Conservation (phyloP, 1,140 invertebrate species). For the Rhopalosiphum padi region DNA sequence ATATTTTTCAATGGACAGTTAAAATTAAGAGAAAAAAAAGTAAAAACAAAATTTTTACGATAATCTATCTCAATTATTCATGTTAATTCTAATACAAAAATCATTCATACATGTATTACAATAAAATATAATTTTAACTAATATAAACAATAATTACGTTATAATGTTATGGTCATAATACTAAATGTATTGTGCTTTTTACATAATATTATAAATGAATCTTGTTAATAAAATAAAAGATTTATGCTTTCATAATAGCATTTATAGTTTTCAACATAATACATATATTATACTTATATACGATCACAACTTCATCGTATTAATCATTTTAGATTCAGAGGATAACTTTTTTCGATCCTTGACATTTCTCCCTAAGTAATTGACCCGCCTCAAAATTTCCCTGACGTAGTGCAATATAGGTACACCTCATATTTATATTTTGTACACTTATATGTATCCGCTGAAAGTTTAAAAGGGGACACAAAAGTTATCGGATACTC, state of each 20-base stretch:
- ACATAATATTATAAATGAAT: neutral
- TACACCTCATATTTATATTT: constrained; percentile 43
- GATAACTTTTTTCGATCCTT: neutral
- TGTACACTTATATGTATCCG: neutral
- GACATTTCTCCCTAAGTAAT: constrained; percentile 27
- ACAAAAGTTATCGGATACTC: neutral
- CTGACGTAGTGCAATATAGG: neutral
- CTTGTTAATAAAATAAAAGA: neutral
- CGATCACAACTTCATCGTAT: neutral
- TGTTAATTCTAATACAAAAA: neutral
- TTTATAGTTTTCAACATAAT: neutral
- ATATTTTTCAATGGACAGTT: neutral
- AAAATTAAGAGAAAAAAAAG: neutral
- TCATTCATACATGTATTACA: neutral
- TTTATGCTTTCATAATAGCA: neutral
- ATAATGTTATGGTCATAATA: neutral
- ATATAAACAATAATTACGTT: neutral
- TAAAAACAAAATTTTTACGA: neutral
- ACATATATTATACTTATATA: neutral
- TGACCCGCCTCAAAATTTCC: constrained; percentile 8
- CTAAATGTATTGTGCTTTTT: neutral
- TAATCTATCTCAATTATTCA: neutral
- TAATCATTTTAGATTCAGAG: constrained; percentile 14
- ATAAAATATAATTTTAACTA: neutral
- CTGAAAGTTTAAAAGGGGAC: neutral